Base-by-base conservation (phyloP, 2,888 invertebrate species). In the Lycophotia porphyrea region DNA sequence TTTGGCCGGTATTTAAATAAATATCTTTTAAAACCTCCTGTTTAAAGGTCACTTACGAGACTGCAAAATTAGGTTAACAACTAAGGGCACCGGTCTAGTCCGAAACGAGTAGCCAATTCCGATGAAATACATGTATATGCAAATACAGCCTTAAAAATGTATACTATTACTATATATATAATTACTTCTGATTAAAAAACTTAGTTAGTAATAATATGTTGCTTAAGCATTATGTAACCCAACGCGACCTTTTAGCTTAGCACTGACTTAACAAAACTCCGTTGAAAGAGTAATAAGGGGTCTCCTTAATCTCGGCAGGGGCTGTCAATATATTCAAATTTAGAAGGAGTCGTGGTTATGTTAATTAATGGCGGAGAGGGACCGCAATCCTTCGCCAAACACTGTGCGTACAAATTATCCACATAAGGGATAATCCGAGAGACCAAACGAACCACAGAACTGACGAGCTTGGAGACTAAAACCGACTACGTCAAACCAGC, bases 331-430 rank as follows among this genome's bases (percentile, higher is more conserved):
- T 72, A 84, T 81, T 80, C 63, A 76, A 75, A 84, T 85, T 79
- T 74, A 65, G 71, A 74, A 77, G 67, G 68, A 82, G 76, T 67
- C 74, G 75, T 31, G 76, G 75, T 76, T 86, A 84, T 86, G 74
- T 84, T 84, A 86, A 85, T 84, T 84, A 82, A 86, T 82, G 74
- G 71, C 66, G 64, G 75, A 63, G 71, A 61, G 74, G 52, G 78
- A 71, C 78, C 84, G 64, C 78, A 84, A 80, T 61, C 86, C 78
- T 75, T 71, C 36, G 70, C 66, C 81, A 81, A 81, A 87, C 81
- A 78, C 68, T 71, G 74, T 78, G 75, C 84, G 75, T 78, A 86
- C 86, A 83, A 85, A 84, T 84, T 74, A 84, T 84, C 67, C 72
- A 83, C 84, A 83, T 76, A 66, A 61, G 60, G 78, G 80, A 75